These are phyloP conservation scores for Eulemur rufifrons DNA, from an alignment of 2,113 vertebrate genomes.

Conservation along the genomic window DNA sequence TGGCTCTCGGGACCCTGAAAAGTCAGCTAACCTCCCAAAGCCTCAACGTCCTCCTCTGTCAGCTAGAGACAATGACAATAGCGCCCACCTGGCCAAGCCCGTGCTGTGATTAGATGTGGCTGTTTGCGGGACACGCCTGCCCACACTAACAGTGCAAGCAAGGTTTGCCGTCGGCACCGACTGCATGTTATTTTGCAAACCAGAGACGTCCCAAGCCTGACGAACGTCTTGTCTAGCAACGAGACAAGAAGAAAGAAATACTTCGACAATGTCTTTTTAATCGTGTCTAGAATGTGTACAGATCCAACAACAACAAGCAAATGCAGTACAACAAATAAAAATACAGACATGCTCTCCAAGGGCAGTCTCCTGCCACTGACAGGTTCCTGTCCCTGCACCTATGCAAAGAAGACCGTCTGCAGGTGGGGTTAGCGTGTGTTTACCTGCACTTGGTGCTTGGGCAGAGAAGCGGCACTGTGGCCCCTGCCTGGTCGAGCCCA, in stretches of 20 bases:
- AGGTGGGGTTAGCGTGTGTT: accelerated
- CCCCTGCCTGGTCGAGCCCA: not conserved
- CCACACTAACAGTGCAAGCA: accelerated
- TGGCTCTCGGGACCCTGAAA: not conserved
- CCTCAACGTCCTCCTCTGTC: accelerated
- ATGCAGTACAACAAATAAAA: too few relatives aligned
- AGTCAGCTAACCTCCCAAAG: not conserved
- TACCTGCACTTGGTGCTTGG: accelerated
- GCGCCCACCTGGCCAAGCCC: accelerated
- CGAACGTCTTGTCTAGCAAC: not conserved
- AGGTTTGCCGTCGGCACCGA: accelerated
- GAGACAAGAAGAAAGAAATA: too few relatives aligned
- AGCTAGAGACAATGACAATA: accelerated
- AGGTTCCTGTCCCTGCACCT: accelerated
- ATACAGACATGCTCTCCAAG: accelerated
- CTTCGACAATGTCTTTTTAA: not conserved
- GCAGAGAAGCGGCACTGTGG: accelerated
- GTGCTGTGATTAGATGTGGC: accelerated
- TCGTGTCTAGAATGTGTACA: accelerated
- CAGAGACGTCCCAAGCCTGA: accelerated
- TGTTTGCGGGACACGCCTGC: accelerated
- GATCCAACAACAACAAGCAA: accelerated
- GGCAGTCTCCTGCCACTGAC: accelerated
- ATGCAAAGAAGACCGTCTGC: accelerated
- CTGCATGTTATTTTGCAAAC: accelerated